These are phyloP conservation scores for Solenopsis fugax DNA, from an alignment of 1,140 invertebrate species.

Conservation along the genomic window DNA sequence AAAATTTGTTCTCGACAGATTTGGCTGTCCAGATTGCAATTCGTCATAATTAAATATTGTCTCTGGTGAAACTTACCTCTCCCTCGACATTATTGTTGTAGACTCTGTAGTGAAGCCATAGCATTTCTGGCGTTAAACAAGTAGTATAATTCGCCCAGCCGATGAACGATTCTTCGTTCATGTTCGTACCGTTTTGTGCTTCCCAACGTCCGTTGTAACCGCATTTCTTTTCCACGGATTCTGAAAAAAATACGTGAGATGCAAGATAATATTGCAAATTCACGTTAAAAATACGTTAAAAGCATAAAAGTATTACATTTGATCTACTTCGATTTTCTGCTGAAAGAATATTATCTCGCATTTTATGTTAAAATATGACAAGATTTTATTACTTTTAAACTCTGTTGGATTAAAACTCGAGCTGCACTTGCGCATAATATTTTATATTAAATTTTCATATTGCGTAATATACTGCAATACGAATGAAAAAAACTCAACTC, in stretches of 20 bases:
- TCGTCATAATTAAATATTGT: no score
- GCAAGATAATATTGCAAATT: background rate
- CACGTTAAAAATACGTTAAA: no score
- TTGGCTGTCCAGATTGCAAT: no score
- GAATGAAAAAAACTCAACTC: background rate
- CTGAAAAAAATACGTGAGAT: slow-evolving; percentile 84
- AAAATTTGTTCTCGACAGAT: no score
- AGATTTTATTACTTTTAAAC: background rate
- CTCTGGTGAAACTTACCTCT: slow-evolving; percentile 77
- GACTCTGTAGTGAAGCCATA: slow-evolving; percentile 89
- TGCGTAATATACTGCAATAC: background rate
- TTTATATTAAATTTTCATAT: slow-evolving; percentile 5
- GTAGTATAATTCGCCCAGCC: slow-evolving; percentile 96
- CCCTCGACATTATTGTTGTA: slow-evolving; percentile 86
- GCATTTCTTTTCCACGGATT: slow-evolving; percentile 92
- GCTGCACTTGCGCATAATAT: background rate
- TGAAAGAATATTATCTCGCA: background rate
- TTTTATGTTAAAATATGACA: background rate
- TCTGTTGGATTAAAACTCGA: background rate
- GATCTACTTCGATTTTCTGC: background rate
- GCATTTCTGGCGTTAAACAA: slow-evolving; percentile 92
- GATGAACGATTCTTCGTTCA: slow-evolving; percentile 78
- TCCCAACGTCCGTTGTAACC: slow-evolving; percentile 91
- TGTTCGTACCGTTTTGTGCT: slow-evolving; percentile 83
- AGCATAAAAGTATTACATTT: background rate